Conservation (phyloP, 2,113 vertebrate genomes). For the Crocuta crocuta region DNA sequence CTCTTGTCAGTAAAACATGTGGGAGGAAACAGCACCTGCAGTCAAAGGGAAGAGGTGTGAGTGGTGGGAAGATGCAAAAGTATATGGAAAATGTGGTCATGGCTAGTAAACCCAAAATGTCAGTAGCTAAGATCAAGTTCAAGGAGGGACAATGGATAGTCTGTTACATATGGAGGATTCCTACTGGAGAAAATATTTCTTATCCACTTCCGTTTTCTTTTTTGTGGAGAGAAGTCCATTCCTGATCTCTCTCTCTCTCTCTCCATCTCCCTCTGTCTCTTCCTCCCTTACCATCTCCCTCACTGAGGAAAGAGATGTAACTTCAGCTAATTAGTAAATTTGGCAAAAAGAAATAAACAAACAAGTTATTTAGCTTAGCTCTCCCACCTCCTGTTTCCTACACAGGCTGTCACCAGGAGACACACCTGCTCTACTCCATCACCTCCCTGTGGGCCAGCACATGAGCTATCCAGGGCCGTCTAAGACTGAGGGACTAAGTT, state of each 20-base stretch:
- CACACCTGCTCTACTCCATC: rapidly evolving
- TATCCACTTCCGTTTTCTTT: not conserved
- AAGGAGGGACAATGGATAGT: not conserved
- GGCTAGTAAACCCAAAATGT: too few relatives aligned
- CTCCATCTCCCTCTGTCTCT: too few relatives aligned
- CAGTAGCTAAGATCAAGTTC: not conserved
- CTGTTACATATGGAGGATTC: rapidly evolving
- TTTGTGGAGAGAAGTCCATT: not conserved
- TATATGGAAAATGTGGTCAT: not conserved
- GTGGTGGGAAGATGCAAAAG: not conserved
- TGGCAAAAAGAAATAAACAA: not conserved
- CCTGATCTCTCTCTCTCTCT: too few relatives aligned
- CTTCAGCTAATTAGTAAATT: not conserved
- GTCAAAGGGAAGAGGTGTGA: not conserved
- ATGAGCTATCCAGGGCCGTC: not conserved
- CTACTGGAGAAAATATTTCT: not conserved
- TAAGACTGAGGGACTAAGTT: not conserved
- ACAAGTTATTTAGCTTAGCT: not conserved
- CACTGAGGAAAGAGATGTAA: not conserved
- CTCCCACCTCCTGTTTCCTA: rapidly evolving
- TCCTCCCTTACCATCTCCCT: not conserved
- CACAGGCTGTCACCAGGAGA: not conserved
- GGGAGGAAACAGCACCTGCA: not conserved
- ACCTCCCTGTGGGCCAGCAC: not conserved
- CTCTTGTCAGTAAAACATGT: not conserved